Percentiles rank a stretch among this genome's conserved stretches.
Evolutionary conservation across 2,888 invertebrate genomes (phyloP).

Genomic region (Anoncus sp.): DNA sequence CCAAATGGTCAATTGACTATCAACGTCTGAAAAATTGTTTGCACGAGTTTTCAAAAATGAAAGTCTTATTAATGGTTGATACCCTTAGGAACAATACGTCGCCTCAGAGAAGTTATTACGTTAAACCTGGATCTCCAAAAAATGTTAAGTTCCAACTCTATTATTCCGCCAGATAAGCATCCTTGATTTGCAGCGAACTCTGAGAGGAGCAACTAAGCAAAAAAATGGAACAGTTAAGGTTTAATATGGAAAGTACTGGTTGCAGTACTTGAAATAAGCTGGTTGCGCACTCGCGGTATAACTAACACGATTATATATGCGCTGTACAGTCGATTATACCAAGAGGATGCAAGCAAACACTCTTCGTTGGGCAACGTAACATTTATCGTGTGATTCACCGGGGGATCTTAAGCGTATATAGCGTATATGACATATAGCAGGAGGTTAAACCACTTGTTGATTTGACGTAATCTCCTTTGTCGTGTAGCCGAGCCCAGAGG

Average conservation of each 20-base stretch:
- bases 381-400: constrained; percentile 32
- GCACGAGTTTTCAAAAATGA: too few relatives aligned
- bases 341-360: constrained; percentile 4
- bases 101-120: too few relatives aligned
- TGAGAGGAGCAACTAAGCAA: background rate
- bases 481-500: constrained; percentile 31
- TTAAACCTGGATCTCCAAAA: too few relatives aligned
- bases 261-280: background rate
- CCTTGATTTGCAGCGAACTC: background rate
- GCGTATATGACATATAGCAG: constrained; percentile 25
- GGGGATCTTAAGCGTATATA: constrained; percentile 49
- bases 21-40: too few relatives aligned
- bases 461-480: constrained; percentile 62
- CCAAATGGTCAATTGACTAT: too few relatives aligned
- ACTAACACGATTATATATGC: background rate
- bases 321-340: constrained; percentile 14
- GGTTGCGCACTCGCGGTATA: constrained; percentile 11
- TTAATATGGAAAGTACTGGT: background rate
- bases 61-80: too few relatives aligned
- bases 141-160: too few relatives aligned
- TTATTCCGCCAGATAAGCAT: too few relatives aligned
- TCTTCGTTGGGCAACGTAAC: constrained; percentile 36
- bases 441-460: constrained; percentile 64
- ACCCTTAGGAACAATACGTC: too few relatives aligned
- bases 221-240: background rate